A percentile compares a stretch with the other conserved stretches of the same genome.
phyloP scores from a whole-genome alignment of 2,797 vertebrate species.

The Kryptopterus vitreolus region DNA sequence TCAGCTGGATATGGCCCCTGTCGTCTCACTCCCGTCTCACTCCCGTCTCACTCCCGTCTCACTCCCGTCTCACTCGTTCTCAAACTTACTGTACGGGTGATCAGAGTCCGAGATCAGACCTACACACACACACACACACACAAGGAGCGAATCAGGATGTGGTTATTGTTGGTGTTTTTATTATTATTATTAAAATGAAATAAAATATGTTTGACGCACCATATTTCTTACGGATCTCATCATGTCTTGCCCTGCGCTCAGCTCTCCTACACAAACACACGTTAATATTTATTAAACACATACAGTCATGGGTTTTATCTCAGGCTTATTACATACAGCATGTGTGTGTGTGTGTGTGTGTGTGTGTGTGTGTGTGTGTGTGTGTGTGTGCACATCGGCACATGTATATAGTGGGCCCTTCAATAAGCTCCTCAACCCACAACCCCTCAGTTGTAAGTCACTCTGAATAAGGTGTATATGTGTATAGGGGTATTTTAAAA shows the following conservation, averaged over 20 bases:
- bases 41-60: constrained; percentile 65
- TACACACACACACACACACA: constrained; percentile 52
- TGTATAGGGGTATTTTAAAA: no score
- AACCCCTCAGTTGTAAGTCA: no score
- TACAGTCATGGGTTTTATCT: neutral
- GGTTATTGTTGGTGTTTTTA: neutral
- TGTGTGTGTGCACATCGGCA: no score
- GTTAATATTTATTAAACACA: neutral
- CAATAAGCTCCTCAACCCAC: no score
- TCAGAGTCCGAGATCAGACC: constrained; percentile 84
- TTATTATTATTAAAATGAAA: neutral
- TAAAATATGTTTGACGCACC: constrained; percentile 70
- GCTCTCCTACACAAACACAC: constrained; percentile 69
- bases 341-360: no score
- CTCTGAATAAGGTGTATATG: no score
- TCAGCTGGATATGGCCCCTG: neutral
- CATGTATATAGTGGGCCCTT: no score
- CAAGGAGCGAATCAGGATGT: no score
- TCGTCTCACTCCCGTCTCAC: neutral
- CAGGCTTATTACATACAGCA: neutral
- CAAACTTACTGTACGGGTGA: constrained; percentile 87
- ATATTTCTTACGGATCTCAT: constrained; percentile 88
- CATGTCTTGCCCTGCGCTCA: constrained; percentile 77
- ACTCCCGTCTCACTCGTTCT: constrained; percentile 76
- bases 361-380: no score